Evolutionary conservation across 2,797 vertebrate species (phyloP), one percentile per base, ranked within the genome.

Genomic region (Periparus ater): DNA sequence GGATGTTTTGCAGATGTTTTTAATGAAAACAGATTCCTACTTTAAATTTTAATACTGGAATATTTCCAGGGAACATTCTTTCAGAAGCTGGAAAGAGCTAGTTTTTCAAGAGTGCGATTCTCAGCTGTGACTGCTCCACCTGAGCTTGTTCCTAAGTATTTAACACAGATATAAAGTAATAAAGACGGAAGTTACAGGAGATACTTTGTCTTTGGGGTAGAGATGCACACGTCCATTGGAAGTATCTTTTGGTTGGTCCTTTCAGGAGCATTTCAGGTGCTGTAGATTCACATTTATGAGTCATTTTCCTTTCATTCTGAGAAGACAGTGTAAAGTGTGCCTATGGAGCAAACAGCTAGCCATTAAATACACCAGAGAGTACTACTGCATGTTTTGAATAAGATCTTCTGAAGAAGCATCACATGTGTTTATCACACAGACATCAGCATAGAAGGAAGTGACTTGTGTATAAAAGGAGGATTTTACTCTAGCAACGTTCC

Each of bases 401-500:
- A 80, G 15, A 44, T 36, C 40, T 65, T 75, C 45, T 63, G 26
- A 80, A 53, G 23, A 62, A 12, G 68, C 13, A 60, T 55, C 36
- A 29, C 9, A 4, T 3, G 2, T 30, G 12, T 38, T 78, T 25
- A 61, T 68, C 29, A 42, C 32, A 66, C 13, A 67, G 53, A 47
- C 16, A 51, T 25, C 16, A 48, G 40, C 12, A 27, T 0, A 71
- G 53, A 80, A 81, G 26, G 20, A 79, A 62, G 4, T 0, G 0
- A 34, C 29, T 34, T 61, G 9, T 53, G 4, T 27, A 14, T 68
- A 55, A 74, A 61, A 93, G 48, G 40, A 66, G 14, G 13, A 40
- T 78, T 89, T 89, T 78, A 13, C 20, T 87, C 26, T 16, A 34
- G 11, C 0, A 0, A 12, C 0, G 0, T 54, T 95, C 36, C 27